phyloP scores from a whole-genome alignment of 2,113 vertebrate genomes.

The Lampris incognitus region DNA sequence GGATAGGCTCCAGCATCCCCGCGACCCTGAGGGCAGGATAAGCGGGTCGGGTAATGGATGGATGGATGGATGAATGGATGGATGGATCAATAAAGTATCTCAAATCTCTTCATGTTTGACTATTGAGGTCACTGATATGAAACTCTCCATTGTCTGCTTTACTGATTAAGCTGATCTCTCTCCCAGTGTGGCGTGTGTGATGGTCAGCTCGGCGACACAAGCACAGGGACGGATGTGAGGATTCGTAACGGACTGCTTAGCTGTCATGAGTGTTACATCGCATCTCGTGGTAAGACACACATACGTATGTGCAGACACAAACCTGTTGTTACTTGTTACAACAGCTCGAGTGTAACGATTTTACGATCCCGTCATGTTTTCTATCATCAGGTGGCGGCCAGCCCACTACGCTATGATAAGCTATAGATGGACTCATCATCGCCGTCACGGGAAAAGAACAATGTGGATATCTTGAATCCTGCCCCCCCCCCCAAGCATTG shows the following conservation, averaged over 20 bases:
- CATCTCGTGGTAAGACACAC: slow-evolving; percentile 88
- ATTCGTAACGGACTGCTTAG: slow-evolving; percentile 95
- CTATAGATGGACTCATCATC: slow-evolving; percentile 57
- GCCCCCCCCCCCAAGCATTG: neutral
- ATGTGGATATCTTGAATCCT: slow-evolving; percentile 22
- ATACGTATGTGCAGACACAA: neutral
- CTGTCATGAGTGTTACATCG: slow-evolving; percentile 93
- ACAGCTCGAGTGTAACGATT: neutral
- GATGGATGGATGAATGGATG: no score
- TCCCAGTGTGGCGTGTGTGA: slow-evolving; percentile 92
- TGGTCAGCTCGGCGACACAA: slow-evolving; percentile 91
- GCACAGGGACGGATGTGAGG: slow-evolving; percentile 92
- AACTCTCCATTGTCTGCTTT: neutral
- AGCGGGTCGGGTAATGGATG: no score
- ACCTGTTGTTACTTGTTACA: neutral
- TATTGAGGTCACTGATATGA: neutral
- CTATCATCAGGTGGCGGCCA: slow-evolving; percentile 89
- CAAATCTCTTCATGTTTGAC: no score
- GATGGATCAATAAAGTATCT: no score
- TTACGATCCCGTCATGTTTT: slow-evolving; percentile 19
- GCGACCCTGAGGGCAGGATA: no score
- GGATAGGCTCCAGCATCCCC: no score
- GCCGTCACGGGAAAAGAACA: slow-evolving; percentile 4
- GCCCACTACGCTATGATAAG: slow-evolving; percentile 93
- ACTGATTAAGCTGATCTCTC: slow-evolving; percentile 6